Evolutionary conservation across 2,888 invertebrate genomes (phyloP), one percentile per base, ranked within the genome.

Genomic region (Caenorhabditis drosophilae): DNA sequence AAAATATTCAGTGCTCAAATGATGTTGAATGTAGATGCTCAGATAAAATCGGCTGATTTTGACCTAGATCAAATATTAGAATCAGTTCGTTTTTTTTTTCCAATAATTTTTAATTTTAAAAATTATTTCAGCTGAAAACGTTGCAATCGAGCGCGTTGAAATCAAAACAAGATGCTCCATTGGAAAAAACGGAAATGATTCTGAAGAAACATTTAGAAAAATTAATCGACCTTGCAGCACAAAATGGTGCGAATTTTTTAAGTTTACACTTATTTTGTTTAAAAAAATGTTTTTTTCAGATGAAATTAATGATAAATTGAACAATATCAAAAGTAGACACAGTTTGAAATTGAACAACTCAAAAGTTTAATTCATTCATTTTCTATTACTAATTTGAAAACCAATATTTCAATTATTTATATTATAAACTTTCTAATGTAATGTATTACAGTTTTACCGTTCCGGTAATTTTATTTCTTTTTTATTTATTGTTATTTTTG

Each of bases 1-100:
- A 7, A 0, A 35, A 2, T 23, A 20, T 44, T 15, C 15, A 67
- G 67, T 15, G 67, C 67, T n/a, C 67, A 67, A 42, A 60, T 67
- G 67, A 60, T 67, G 67, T 27, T 67, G 20, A 67, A 67, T 41
- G 67, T 67, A 1, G 67, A 67, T 36, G 34, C 60, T 11, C 67
- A 67, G 25, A 67, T 67, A 50, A 67, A 67, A 25, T 53, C 60
- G 4, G 67, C 67, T 4, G 67, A 67, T 38, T 61, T 53, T 18
- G 67, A 67, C 23, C 50, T 67, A 18, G 60, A 67, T 46, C 60
- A 61, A 47, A 61, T 67, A 11, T 45, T 47, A 7, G 52, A 61
- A 23, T 51, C 64, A 7, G 9, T n/a, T n/a, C n/a, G n/a, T n/a
- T n/a, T n/a, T n/a, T n/a, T n/a, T n/a, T n/a, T n/a, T n/a, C n/a